These are phyloP conservation scores for Aphelocoma californica DNA, from an alignment of 2,797 vertebrate genomes.

Conservation along the genomic window DNA sequence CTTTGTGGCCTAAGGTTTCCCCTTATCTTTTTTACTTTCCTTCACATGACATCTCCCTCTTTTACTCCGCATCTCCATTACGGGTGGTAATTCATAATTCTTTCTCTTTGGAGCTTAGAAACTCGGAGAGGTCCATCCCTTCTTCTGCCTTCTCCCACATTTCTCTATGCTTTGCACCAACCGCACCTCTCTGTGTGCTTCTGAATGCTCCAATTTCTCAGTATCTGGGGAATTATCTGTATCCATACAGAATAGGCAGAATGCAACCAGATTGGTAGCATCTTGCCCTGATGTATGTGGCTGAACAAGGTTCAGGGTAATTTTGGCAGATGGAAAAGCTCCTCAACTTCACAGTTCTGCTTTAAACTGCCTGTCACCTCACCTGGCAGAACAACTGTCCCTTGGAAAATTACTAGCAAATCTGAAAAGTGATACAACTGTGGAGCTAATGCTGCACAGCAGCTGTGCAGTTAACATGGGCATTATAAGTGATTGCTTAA, in stretches of 20 bases:
- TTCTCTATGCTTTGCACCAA: background rate
- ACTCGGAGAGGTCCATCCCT: background rate
- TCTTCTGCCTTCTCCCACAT: background rate
- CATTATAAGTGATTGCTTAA: background rate
- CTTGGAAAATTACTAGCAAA: background rate
- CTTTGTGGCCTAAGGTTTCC: background rate
- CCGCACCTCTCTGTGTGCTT: background rate
- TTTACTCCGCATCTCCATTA: rapidly evolving
- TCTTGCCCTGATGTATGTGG: background rate
- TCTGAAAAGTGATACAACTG: background rate
- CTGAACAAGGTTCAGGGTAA: background rate
- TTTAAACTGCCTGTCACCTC: background rate
- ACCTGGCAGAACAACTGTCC: background rate
- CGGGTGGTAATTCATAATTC: background rate
- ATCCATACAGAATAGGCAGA: background rate
- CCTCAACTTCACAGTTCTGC: background rate
- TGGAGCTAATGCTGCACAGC: background rate
- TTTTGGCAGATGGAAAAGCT: background rate
- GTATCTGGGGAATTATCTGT: background rate
- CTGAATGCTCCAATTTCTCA: rapidly evolving
- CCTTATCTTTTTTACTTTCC: background rate
- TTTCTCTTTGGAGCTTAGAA: background rate
- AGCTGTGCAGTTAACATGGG: background rate
- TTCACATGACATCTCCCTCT: background rate
- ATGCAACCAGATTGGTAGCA: background rate